These are phyloP conservation scores for Amblyopsis rosae DNA, from an alignment of 2,113 vertebrate species.

Conservation along the genomic window DNA sequence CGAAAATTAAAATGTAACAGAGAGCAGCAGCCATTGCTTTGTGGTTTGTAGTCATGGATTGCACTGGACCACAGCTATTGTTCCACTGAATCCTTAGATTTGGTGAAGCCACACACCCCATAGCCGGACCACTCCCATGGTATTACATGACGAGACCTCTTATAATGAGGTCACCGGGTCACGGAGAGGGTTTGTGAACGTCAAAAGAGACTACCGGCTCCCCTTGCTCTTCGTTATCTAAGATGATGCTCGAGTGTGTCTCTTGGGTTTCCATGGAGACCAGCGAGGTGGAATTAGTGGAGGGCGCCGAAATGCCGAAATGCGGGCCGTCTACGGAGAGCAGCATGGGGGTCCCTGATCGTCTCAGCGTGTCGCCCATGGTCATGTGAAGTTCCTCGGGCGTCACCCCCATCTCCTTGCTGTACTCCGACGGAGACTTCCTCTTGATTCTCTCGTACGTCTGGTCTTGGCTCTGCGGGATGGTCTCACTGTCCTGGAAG, in stretches of 20 bases:
- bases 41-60: neutral
- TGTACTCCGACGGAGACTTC: conserved; percentile 89
- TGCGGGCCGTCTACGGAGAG: conserved; percentile 82
- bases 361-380: conserved; percentile 78
- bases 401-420: conserved; percentile 87
- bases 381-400: conserved; percentile 85
- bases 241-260: conserved; percentile 61
- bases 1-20: conserved; percentile 1
- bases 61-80: conserved; percentile 2
- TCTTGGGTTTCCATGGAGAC: conserved; percentile 71
- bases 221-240: conserved; percentile 43
- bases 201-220: conserved; percentile 60
- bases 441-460: conserved; percentile 91
- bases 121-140: neutral
- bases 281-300: conserved; percentile 58
- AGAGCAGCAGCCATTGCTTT: neutral
- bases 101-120: neutral
- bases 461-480: conserved; percentile 90
- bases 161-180: conserved; percentile 24
- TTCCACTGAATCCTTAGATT: neutral
- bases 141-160: neutral
- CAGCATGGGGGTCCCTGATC: conserved; percentile 78
- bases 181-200: conserved; percentile 60
- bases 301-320: conserved; percentile 51
- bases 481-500: conserved; percentile 92